Evolutionary conservation across 2,888 invertebrate species (phyloP).

Genomic region (Bhutanitis thaidina): DNA sequence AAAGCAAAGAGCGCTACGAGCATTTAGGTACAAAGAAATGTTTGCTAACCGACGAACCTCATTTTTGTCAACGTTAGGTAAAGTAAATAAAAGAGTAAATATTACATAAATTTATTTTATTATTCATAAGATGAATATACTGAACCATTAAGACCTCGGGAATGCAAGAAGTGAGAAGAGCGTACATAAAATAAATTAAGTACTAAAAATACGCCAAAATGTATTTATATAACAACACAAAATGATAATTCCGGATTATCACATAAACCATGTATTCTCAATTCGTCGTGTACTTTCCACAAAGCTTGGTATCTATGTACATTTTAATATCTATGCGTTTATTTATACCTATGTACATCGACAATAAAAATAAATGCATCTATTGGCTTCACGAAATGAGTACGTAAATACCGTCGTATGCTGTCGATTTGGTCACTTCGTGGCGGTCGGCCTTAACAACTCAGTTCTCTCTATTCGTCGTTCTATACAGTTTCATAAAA

Average conservation of each 20-base stretch:
- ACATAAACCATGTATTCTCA: slow-evolving; percentile 55
- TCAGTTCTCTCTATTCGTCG: background rate
- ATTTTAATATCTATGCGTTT: slow-evolving; percentile 32
- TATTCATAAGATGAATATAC: slow-evolving; percentile 61
- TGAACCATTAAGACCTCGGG: slow-evolving; percentile 67
- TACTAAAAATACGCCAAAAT: slow-evolving; percentile 56
- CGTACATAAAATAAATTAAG: slow-evolving; percentile 72
- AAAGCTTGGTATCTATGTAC: slow-evolving; percentile 47
- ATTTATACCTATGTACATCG: slow-evolving; percentile 33
- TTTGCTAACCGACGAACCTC: no score
- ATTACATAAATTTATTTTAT: slow-evolving; percentile 63
- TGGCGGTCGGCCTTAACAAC: background rate
- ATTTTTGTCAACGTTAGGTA: no score
- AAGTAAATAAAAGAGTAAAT: slow-evolving; percentile 25
- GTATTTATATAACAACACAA: slow-evolving; percentile 51
- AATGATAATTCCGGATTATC: slow-evolving; percentile 60
- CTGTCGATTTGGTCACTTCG: background rate
- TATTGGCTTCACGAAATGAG: slow-evolving; percentile 33
- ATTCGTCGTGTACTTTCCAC: slow-evolving; percentile 51
- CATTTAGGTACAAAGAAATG: no score
- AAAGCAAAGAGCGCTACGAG: no score
- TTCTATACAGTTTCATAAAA: no score
- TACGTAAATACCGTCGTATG: background rate
- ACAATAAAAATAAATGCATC: slow-evolving; percentile 50
- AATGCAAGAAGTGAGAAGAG: slow-evolving; percentile 67